Evolutionary conservation across 2,797 vertebrate species (phyloP).

Genomic region (Leuciscus waleckii): DNA sequence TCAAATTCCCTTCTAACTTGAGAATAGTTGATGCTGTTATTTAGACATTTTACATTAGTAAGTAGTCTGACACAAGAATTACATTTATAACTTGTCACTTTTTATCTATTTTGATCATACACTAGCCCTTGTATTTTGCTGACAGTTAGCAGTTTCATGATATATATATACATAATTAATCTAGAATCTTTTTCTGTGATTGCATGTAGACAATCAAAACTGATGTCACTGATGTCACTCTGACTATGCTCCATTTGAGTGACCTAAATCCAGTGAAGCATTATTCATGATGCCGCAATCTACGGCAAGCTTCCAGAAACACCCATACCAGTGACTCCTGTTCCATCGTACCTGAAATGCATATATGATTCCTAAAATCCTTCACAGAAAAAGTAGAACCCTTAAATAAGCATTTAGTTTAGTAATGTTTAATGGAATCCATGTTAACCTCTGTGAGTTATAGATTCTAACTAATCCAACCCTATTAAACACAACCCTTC

Average conservation of each 20-base stretch:
- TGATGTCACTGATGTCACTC: not conserved
- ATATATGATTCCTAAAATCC: not conserved
- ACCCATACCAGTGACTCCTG: not conserved
- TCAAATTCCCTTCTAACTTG: not conserved
- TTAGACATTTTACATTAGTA: not conserved
- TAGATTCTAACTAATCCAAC: too few species aligned
- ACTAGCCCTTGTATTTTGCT: not conserved
- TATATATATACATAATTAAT: not conserved
- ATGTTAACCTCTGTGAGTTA: too few species aligned
- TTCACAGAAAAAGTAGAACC: not conserved
- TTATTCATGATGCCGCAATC: conserved; percentile 24
- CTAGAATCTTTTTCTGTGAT: not conserved
- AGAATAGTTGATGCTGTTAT: not conserved
- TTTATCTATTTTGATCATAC: not conserved
- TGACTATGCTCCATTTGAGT: conserved; percentile 5
- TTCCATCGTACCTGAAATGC: not conserved
- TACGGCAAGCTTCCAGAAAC: not conserved
- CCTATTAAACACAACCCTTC: too few species aligned
- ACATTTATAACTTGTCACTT: not conserved
- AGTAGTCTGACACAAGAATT: not conserved
- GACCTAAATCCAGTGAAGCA: conserved; percentile 23
- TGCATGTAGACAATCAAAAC: not conserved
- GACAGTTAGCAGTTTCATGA: not conserved
- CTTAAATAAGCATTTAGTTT: not conserved
- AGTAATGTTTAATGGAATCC: not conserved